Evolutionary conservation across 2,888 invertebrate genomes (phyloP).

Genomic region (Standfussiana lucernea): DNA sequence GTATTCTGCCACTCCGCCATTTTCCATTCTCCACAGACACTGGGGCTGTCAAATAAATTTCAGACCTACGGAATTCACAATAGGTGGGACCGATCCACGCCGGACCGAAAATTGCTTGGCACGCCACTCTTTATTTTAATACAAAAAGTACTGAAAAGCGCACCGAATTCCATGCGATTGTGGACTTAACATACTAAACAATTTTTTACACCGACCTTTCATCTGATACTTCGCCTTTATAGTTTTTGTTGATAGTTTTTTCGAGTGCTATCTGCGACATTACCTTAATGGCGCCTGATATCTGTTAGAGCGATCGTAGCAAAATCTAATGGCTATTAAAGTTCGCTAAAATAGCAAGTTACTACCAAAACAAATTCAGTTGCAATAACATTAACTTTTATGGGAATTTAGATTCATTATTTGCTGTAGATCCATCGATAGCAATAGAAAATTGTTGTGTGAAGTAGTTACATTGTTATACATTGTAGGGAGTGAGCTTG

Average conservation of each 20-base stretch:
- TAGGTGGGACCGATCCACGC: constrained; percentile 84
- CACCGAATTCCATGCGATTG: constrained; percentile 78
- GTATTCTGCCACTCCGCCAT: constrained; percentile 89
- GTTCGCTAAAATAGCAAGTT: constrained; percentile 78
- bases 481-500: constrained; percentile 19
- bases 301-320: constrained; percentile 84
- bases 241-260: constrained; percentile 89
- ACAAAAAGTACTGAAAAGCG: constrained; percentile 76
- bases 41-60: constrained; percentile 90
- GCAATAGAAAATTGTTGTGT: constrained; percentile 31
- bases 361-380: constrained; percentile 85
- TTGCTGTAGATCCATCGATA: constrained; percentile 51
- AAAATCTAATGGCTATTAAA: constrained; percentile 87
- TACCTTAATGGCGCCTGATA: constrained; percentile 87
- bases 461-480: constrained; percentile 47
- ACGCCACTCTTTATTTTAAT: constrained; percentile 73
- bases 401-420: constrained; percentile 68
- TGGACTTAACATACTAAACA: constrained; percentile 76
- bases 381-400: constrained; percentile 77
- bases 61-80: constrained; percentile 89
- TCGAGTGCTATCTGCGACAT: constrained; percentile 87
- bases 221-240: constrained; percentile 83
- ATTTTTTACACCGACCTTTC: constrained; percentile 86
- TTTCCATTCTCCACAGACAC: constrained; percentile 91
- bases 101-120: constrained; percentile 85